phyloP scores from a whole-genome alignment of 2,797 vertebrate genomes.

The Furcifer pardalis region DNA sequence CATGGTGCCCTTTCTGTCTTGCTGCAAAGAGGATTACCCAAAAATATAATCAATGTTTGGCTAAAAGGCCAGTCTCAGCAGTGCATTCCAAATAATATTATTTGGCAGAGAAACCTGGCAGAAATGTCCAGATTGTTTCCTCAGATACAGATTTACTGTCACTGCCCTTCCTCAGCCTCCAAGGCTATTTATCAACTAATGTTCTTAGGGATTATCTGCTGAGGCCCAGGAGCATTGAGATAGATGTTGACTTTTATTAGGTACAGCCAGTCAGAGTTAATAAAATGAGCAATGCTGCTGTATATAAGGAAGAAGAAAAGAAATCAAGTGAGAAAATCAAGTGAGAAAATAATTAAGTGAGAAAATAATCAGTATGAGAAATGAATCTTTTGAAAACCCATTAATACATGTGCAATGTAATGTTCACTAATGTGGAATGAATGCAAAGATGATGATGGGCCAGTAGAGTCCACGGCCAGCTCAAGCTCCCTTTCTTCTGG shows the following conservation, averaged over 20 bases:
- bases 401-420: not conserved
- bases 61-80: conserved; percentile 11
- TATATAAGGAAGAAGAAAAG: not conserved
- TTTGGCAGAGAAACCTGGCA: not conserved
- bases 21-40: conserved; percentile 8
- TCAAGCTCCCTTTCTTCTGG: too few species aligned
- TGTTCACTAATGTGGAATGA: not conserved
- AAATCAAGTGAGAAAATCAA: too few species aligned
- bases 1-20: not conserved
- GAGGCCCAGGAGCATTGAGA: not conserved
- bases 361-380: not conserved
- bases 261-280: not conserved
- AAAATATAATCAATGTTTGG: not conserved
- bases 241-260: not conserved
- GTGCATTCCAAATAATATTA: conserved; percentile 2
- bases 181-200: conserved; percentile 15
- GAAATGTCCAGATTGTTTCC: not conserved
- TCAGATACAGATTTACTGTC: not conserved
- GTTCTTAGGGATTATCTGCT: conserved; percentile 9
- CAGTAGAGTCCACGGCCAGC: too few species aligned
- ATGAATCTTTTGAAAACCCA: not conserved
- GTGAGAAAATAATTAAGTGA: not conserved
- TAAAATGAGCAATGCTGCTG: not conserved
- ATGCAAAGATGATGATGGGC: too few species aligned
- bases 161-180: not conserved